Conservation (phyloP, 2,113 vertebrate genomes). For the Tretioscincus oriximinensis region DNA sequence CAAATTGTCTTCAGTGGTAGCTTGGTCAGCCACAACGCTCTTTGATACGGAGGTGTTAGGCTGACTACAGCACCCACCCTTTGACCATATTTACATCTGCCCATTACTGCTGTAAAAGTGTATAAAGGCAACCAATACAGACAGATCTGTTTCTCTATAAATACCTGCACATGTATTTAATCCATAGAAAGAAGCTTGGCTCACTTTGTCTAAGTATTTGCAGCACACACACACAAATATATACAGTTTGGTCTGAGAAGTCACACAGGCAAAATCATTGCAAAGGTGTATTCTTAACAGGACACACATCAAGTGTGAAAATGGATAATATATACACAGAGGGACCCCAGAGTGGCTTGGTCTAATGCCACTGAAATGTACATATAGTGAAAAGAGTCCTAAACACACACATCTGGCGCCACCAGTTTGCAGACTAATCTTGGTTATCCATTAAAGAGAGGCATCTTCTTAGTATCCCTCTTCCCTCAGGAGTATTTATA, state of each 20-base stretch:
- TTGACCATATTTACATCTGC: slow-evolving; percentile 29
- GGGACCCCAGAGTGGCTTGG: slow-evolving; percentile 60
- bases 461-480: not conserved
- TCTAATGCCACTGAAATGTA: slow-evolving; percentile 44
- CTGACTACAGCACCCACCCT: slow-evolving; percentile 9
- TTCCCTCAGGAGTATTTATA: not conserved
- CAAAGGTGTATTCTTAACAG: slow-evolving; percentile 43
- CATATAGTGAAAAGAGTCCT: slow-evolving; percentile 9
- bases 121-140: slow-evolving; percentile 34
- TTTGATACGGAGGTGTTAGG: slow-evolving; percentile 52
- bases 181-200: slow-evolving; percentile 57
- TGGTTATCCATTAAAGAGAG: not conserved
- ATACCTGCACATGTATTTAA: slow-evolving; percentile 41
- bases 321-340: slow-evolving; percentile 66
- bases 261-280: slow-evolving; percentile 69
- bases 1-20: slow-evolving; percentile 24
- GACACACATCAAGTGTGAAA: slow-evolving; percentile 64
- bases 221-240: slow-evolving; percentile 40
- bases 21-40: slow-evolving; percentile 12
- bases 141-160: slow-evolving; percentile 35
- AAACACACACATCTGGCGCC: not conserved
- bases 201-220: slow-evolving; percentile 56
- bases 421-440: not conserved
- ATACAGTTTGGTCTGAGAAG: slow-evolving; percentile 54
- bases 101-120: slow-evolving; percentile 54